Base-by-base conservation (phyloP, 1,140 invertebrate species). In the Cyrtorhinus lividipennis region DNA sequence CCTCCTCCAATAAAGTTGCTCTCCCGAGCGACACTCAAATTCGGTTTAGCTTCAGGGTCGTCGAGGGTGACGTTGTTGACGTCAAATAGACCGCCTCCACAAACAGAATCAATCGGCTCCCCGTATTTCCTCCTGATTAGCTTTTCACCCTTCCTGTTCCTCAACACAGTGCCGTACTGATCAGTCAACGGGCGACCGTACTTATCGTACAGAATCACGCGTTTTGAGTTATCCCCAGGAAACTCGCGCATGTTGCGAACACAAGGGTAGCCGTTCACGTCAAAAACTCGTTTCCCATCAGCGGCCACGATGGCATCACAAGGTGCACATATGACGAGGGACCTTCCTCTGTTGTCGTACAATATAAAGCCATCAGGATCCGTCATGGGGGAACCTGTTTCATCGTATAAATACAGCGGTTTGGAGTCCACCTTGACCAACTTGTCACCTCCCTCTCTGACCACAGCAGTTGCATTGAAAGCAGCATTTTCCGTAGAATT, bases 171-270 rank as follows among this genome's bases (percentile, higher is more conserved):
- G 2, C 58, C 58, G 18, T n/a, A 22, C 24, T 59, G 58, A n/a
- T 59, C 58, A 30, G 27, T 59, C n/a, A 59, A 10, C 24, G 58
- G 58, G 58, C 58, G 58, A 15, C 58, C 58, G 18, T 18, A 27
- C 27, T 59, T 59, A 26, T 59, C 58, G 18, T 22, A 59, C 12
- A 59, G n/a, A 25, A 26, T 26, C 27, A 25, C 18, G 2, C 24
- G 24, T 59, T 59, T 59, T 15, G 58, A n/a, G 1, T 27, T 59
- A 5, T 59, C 58, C 3, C 24, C 23, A 20, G 8, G 10, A n/a
- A n/a, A n/a, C 5, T 22, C 20, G 5, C 5, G 5, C 10, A 30
- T n/a, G 23, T 26, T 30, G n/a, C 58, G 58, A n/a, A n/a, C 27
- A 30, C 58, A 59, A 2, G 24, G 24, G 18, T 18, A 59, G 8